Evolutionary conservation across 2,797 vertebrate genomes (phyloP).

Genomic region (Vultur gryphus): DNA sequence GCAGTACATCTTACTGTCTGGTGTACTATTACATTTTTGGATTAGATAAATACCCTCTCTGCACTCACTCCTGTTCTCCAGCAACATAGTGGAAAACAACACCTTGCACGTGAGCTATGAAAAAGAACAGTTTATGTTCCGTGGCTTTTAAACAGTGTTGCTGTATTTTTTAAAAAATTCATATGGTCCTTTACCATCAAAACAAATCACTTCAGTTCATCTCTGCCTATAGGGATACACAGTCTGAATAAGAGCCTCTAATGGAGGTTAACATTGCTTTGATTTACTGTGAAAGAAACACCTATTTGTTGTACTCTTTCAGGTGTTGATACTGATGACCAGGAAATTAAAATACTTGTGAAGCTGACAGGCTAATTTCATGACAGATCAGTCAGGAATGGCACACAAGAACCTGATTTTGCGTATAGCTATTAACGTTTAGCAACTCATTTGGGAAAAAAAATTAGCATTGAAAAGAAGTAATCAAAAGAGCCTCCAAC

Average conservation of each 20-base stretch:
- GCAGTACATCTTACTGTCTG: neutral
- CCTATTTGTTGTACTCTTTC: neutral
- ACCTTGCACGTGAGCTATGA: neutral
- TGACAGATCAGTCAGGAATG: neutral
- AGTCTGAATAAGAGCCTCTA: neutral
- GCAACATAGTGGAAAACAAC: neutral
- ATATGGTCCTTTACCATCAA: neutral
- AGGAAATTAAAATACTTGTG: neutral
- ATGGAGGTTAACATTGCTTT: neutral
- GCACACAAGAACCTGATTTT: neutral
- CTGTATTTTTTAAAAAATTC: neutral
- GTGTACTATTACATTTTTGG: neutral
- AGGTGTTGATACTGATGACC: neutral
- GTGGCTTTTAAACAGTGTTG: neutral
- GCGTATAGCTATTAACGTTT: neutral
- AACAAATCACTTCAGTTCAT: neutral
- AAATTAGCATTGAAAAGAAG: neutral
- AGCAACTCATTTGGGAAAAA: neutral
- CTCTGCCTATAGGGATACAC: neutral
- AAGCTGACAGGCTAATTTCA: slow-evolving; percentile 9
- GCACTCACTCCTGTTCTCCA: neutral
- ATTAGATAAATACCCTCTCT: neutral
- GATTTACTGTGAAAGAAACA: slow-evolving; percentile 25
- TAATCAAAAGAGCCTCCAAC: slow-evolving; percentile 12
- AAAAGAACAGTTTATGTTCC: neutral